Evolutionary conservation across 2,797 vertebrate species (phyloP), one percentile per base, ranked within the genome.

Genomic region (Australoheros facetus): DNA sequence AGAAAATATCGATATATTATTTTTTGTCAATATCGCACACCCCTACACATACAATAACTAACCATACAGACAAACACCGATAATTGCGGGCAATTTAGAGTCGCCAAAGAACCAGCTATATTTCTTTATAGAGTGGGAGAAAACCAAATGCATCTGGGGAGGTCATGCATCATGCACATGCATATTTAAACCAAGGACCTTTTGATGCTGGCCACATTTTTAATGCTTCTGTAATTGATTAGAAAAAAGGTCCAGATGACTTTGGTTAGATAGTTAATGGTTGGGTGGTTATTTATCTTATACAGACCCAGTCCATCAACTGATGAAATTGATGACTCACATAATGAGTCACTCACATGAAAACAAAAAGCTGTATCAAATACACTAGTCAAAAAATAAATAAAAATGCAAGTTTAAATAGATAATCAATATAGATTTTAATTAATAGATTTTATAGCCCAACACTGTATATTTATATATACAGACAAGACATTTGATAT

Each of bases 121-220:
- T 12, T 4, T 60, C 32, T 16, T 62, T 62, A 23, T 42, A 62
- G 21, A 14, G 59, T 14, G 14, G 7, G 0, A 42, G 34, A 42
- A 5, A 62, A 42, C 4, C 59, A 62, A 42, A 62, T 23, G 59
- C n/a, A 23, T 62, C 32, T 8, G 58, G 11, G 32, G 11, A 60
- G 6, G 58, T 60, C 34, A 0, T 23, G 0, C 37, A 62, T n/a
- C n/a, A 62, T 6, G 6, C 37, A 21, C 23, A 62, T 39, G 34
- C 37, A 62, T 23, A 42, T 42, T 62, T 42, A 62, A 42, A 62
- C 39, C 58, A 60, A 37, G 17, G 8, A 19, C 58, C 19, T 60
- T 13, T 62, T 62, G 37, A 1, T 23, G 39, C 34, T 39, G 45
- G 4, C 45, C 45, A 48, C 45, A 48, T 17, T 62, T 62, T 62